phyloP scores from a whole-genome alignment of 2,113 vertebrate species.

The Pseudorhombus dupliciocellatus region DNA sequence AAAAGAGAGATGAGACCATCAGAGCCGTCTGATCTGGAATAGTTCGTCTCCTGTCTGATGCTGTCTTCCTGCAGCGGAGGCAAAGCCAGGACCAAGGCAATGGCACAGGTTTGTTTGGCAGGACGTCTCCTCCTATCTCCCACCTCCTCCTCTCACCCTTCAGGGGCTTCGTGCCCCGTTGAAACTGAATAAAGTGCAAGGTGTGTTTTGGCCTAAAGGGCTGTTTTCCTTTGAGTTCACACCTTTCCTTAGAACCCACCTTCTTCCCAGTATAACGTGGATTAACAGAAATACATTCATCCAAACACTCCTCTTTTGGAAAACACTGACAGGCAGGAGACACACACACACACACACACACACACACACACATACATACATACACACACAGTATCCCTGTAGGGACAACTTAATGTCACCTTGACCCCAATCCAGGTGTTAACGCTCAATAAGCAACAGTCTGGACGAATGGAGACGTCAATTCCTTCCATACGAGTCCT shows the following conservation, averaged over 20 bases:
- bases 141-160: not conserved
- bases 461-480: too few species aligned
- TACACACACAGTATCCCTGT: constrained; percentile 3
- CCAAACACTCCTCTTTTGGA: constrained; percentile 30
- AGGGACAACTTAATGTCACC: not conserved
- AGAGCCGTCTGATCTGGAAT: constrained; percentile 28
- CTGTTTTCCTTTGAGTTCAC: constrained; percentile 37
- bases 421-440: not conserved
- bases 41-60: constrained; percentile 15
- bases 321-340: constrained; percentile 26
- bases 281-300: constrained; percentile 40
- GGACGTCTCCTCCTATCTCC: constrained; percentile 47
- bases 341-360: constrained; percentile 16
- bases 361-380: constrained; percentile 19
- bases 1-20: constrained; percentile 47
- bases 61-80: constrained; percentile 50
- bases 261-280: constrained; percentile 17
- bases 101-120: constrained; percentile 78
- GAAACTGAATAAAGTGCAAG: constrained; percentile 61
- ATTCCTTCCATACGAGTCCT: not conserved
- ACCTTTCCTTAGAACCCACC: constrained; percentile 24
- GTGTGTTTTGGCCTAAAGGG: constrained; percentile 53
- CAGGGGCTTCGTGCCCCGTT: constrained; percentile 15
- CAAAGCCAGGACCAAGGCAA: constrained; percentile 61
- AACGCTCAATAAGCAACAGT: not conserved